Conservation (phyloP, 2,888 invertebrate species). For the Athripsodes cinereus region DNA sequence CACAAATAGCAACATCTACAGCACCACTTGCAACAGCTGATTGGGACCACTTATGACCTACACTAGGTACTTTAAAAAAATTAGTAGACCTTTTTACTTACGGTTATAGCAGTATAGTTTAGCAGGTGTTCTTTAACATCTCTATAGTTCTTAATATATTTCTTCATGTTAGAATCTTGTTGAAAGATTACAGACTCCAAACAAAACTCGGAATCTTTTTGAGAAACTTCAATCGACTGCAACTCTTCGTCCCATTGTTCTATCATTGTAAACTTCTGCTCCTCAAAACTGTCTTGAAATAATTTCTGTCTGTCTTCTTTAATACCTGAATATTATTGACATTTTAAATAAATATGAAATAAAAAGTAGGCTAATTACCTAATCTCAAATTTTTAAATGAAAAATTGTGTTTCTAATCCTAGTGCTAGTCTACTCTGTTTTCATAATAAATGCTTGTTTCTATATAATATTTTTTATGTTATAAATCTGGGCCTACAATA, state of each 20-base stretch:
- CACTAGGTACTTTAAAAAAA: not conserved
- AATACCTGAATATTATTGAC: no score
- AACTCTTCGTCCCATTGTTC: slow-evolving; percentile 53
- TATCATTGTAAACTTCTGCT: slow-evolving; percentile 49
- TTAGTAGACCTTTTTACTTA: slow-evolving; percentile 26
- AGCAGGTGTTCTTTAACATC: slow-evolving; percentile 36
- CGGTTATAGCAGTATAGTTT: slow-evolving; percentile 44
- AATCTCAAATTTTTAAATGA: no score
- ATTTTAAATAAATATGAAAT: no score
- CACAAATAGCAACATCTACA: no score
- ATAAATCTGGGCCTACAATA: no score
- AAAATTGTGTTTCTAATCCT: no score
- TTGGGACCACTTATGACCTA: no score
- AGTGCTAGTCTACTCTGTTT: no score
- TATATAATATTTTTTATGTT: no score
- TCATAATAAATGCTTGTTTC: no score
- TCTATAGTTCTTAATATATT: slow-evolving; percentile 31
- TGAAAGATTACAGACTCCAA: slow-evolving; percentile 55
- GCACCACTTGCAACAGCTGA: no score
- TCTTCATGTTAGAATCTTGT: slow-evolving; percentile 43
- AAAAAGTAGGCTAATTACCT: no score
- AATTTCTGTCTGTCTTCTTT: slow-evolving; percentile 52
- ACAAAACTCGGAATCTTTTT: slow-evolving; percentile 51
- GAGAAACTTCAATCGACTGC: slow-evolving; percentile 43
- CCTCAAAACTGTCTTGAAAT: slow-evolving; percentile 50